phyloP scores from a whole-genome alignment of 2,797 vertebrate species.

The Bradypodion pumilum region DNA sequence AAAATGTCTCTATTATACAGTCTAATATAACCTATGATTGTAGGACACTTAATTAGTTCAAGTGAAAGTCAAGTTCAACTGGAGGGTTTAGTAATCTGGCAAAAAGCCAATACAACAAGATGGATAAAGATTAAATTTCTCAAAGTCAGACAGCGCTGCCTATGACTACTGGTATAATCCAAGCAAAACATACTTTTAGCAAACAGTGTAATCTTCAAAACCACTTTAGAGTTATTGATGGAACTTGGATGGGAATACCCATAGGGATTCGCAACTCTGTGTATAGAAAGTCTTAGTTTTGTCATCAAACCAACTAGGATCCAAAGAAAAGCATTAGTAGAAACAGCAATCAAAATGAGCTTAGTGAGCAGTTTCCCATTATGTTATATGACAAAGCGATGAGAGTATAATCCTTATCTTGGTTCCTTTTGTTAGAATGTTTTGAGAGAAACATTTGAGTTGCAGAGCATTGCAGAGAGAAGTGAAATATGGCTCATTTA shows the following conservation, averaged over 20 bases:
- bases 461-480: background rate
- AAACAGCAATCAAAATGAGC: accelerated
- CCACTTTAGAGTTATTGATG: background rate
- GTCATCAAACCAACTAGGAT: background rate
- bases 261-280: background rate
- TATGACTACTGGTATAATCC: background rate
- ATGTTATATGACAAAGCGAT: accelerated
- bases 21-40: background rate
- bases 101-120: background rate
- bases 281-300: accelerated
- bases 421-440: background rate
- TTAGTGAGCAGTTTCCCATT: background rate
- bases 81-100: background rate
- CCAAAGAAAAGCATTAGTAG: background rate
- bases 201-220: background rate
- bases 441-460: background rate
- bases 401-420: background rate
- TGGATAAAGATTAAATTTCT: constrained; percentile 15
- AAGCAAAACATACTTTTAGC: accelerated
- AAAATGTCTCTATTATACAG: background rate
- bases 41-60: background rate
- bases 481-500: background rate
- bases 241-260: background rate
- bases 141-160: background rate
- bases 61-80: background rate